These are phyloP conservation scores for Ictalurus furcatus DNA, from an alignment of 2,113 vertebrate genomes.

Conservation along the genomic window DNA sequence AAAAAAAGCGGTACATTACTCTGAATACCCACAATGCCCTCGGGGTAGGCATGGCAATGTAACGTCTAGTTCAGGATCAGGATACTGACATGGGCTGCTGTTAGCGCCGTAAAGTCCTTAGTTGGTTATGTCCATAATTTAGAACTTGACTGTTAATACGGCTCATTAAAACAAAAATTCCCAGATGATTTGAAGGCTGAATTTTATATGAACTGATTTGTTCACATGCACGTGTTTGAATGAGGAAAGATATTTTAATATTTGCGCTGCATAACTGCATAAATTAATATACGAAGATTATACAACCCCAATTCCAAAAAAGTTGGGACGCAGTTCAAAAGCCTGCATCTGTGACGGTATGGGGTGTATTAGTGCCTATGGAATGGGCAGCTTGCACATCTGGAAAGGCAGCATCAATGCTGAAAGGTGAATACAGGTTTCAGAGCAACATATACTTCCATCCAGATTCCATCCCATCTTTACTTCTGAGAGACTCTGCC, in stretches of 20 bases:
- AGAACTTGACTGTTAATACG: not conserved
- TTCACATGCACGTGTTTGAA: not conserved
- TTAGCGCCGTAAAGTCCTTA: not conserved
- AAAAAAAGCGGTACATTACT: constrained; percentile 4
- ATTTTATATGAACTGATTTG: not conserved
- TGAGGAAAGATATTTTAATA: not conserved
- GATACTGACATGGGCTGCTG: not conserved
- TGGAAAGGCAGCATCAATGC: too few species aligned
- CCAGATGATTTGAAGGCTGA: not conserved
- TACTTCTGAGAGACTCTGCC: too few species aligned
- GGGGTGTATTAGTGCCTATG: too few species aligned
- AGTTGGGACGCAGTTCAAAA: too few species aligned
- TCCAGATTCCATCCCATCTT: too few species aligned
- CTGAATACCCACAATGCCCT: constrained; percentile 39
- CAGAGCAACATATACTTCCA: too few species aligned
- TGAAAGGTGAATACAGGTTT: too few species aligned
- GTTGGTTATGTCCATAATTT: not conserved
- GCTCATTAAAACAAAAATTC: constrained; percentile 4
- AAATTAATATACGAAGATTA: not conserved
- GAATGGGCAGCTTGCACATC: too few species aligned
- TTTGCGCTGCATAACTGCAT: not conserved
- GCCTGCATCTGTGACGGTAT: too few species aligned
- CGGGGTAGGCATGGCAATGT: constrained; percentile 39
- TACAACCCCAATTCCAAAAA: too few species aligned
- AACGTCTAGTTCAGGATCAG: not conserved